A percentile compares a stretch with the other conserved stretches of the same genome.
phyloP scores from a whole-genome alignment of 1,140 invertebrate species.

The Drosophila simulans region DNA sequence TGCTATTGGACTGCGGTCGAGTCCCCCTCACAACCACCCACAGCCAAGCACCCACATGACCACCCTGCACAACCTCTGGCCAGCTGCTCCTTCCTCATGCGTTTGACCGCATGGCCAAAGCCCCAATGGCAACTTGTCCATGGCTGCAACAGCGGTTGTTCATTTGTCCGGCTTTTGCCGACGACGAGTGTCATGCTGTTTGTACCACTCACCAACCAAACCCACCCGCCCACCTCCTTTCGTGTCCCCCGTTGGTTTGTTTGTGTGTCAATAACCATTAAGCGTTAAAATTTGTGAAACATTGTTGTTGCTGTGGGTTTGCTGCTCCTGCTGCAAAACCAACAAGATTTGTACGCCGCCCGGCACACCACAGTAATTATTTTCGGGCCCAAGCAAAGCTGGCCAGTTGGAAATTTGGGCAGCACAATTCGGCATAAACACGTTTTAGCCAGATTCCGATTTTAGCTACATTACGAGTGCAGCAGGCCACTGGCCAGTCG shows the following conservation, averaged over 20 bases:
- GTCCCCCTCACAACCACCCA: conserved; percentile 1
- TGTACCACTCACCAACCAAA: conserved; percentile 18
- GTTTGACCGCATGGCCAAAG: conserved; percentile 32
- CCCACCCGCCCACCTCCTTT: neutral
- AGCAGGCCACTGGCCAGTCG: conserved; percentile 6
- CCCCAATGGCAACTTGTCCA: conserved; percentile 59
- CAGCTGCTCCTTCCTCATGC: neutral
- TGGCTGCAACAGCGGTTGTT: conserved; percentile 65
- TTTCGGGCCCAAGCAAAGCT: conserved; percentile 45
- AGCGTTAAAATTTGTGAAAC: conserved; percentile 77
- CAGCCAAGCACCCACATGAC: neutral
- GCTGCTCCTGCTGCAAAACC: conserved; percentile 31
- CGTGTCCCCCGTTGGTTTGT: conserved; percentile 20
- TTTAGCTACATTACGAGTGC: conserved; percentile 17
- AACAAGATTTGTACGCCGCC: conserved; percentile 59
- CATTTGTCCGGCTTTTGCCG: conserved; percentile 61
- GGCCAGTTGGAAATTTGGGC: conserved; percentile 39
- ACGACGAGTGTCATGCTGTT: conserved; percentile 77
- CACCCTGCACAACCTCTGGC: neutral
- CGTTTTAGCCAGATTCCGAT: conserved; percentile 24
- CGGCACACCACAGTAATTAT: conserved; percentile 70
- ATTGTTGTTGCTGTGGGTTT: conserved; percentile 39
- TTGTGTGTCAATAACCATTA: conserved; percentile 77
- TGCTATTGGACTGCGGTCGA: conserved; percentile 57
- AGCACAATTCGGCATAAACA: conserved; percentile 32